Conservation (phyloP, 2,797 vertebrate species). For the Pseudochirops corinnae region DNA sequence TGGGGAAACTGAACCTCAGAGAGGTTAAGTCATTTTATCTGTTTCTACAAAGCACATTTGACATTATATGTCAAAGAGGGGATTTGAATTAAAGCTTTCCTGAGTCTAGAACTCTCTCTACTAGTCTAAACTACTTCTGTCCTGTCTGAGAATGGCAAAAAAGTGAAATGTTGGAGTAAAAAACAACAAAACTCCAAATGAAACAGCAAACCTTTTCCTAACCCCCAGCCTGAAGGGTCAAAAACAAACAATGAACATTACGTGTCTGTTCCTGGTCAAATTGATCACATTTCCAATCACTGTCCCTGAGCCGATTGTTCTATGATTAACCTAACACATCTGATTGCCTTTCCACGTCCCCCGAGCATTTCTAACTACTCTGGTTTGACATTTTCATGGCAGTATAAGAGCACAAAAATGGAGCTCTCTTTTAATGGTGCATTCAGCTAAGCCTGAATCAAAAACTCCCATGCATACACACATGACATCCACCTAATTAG, state of each 20-base stretch:
- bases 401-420: slow-evolving; percentile 41
- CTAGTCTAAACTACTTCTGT: not conserved
- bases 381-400: slow-evolving; percentile 67
- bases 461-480: slow-evolving; percentile 60
- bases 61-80: not conserved
- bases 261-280: slow-evolving; percentile 2
- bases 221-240: not conserved
- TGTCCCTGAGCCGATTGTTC: slow-evolving; percentile 41
- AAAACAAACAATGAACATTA: slow-evolving; percentile 36
- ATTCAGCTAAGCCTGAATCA: slow-evolving; percentile 63
- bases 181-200: not conserved
- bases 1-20: not conserved
- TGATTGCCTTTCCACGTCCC: slow-evolving; percentile 37
- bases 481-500: slow-evolving; percentile 46
- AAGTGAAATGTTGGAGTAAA: not conserved
- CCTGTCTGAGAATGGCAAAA: not conserved
- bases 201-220: not conserved
- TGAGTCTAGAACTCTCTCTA: not conserved
- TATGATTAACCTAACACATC: not conserved
- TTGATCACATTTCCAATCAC: slow-evolving; percentile 56
- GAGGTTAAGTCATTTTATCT: not conserved
- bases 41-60: not conserved
- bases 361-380: slow-evolving; percentile 61
- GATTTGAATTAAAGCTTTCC: not conserved
- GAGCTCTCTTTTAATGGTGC: slow-evolving; percentile 63